phyloP scores from a whole-genome alignment of 2,113 vertebrate genomes.

The Xenus cinereus region DNA sequence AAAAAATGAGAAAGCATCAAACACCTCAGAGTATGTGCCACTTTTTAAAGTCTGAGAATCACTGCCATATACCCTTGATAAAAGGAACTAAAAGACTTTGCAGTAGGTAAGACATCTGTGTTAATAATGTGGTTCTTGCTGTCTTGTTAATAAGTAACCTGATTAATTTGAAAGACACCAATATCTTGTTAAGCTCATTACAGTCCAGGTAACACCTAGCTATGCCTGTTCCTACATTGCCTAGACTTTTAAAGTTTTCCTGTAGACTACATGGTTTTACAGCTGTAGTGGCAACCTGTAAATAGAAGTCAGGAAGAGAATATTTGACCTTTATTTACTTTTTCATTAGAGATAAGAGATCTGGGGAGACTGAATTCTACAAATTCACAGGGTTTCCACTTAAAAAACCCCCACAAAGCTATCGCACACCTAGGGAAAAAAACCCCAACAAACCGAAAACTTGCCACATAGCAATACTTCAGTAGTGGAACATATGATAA shows the following conservation, averaged over 20 bases:
- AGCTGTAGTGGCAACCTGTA: neutral
- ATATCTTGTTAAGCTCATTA: neutral
- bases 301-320: fast-evolving
- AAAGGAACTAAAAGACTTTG: neutral
- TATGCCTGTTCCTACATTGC: neutral
- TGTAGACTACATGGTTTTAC: fast-evolving
- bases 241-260: neutral
- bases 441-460: neutral
- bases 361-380: neutral
- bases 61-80: neutral
- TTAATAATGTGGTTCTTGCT: neutral
- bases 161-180: neutral
- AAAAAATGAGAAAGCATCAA: neutral
- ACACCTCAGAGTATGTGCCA: neutral
- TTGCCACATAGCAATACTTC: neutral
- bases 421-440: too few species aligned
- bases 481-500: fast-evolving
- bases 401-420: neutral
- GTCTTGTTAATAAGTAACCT: neutral
- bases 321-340: neutral
- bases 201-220: neutral
- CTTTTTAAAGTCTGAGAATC: neutral
- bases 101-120: neutral
- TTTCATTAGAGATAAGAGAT: neutral
- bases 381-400: neutral